These are phyloP conservation scores for Pogonophryne albipinna DNA, from an alignment of 2,797 vertebrate genomes.

Conservation along the genomic window DNA sequence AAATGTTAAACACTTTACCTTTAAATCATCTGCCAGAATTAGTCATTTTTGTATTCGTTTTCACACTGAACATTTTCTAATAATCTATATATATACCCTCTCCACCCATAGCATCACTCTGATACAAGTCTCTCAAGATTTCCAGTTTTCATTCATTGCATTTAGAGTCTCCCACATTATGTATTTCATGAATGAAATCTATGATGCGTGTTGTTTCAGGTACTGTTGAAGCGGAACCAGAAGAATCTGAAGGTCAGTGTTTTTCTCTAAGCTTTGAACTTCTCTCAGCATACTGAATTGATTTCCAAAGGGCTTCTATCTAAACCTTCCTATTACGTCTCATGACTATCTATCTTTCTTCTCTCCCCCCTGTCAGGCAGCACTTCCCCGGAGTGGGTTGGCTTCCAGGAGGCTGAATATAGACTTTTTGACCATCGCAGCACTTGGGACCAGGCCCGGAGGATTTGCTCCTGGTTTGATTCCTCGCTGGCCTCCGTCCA, in stretches of 20 bases:
- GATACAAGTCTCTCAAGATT: neutral
- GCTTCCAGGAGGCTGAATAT: slow-evolving; percentile 93
- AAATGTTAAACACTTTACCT: too few relatives aligned
- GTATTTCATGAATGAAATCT: neutral
- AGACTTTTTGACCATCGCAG: slow-evolving; percentile 95
- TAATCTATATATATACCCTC: neutral
- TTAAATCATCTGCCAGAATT: neutral
- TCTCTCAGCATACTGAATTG: neutral
- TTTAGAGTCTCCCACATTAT: neutral
- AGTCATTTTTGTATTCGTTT: neutral
- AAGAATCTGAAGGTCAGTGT: slow-evolving; percentile 88
- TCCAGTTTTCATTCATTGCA: neutral
- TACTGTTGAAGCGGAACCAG: slow-evolving; percentile 84
- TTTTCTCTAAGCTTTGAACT: slow-evolving; percentile 29
- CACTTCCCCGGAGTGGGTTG: slow-evolving; percentile 90
- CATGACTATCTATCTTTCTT: slow-evolving; percentile 3
- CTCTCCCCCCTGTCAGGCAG: slow-evolving; percentile 63
- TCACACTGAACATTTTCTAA: slow-evolving; percentile 1
- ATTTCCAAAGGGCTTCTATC: slow-evolving; percentile 12
- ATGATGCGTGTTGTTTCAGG: slow-evolving; percentile 78
- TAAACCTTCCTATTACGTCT: slow-evolving; percentile 9
- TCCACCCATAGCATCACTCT: neutral
- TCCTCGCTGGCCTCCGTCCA: slow-evolving; percentile 92
- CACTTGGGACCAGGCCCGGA: slow-evolving; percentile 94
- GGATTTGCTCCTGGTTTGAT: slow-evolving; percentile 94